These are phyloP conservation scores for Gryon sp. DNA, from an alignment of 1,140 invertebrate species.

Conservation along the genomic window DNA sequence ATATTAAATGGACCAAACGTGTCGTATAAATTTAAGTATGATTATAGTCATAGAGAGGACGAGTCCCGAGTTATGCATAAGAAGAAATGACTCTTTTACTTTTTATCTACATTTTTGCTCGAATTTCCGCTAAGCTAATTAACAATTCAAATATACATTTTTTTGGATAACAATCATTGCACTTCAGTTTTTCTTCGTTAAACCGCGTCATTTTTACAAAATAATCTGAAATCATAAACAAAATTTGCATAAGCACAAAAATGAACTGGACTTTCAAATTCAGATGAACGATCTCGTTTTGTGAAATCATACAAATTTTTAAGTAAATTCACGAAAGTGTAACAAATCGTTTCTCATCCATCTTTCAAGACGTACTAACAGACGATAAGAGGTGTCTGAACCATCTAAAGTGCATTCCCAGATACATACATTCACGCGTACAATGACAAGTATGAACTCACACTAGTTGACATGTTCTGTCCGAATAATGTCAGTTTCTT, in stretches of 20 bases:
- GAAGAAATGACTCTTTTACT: conserved; percentile 2
- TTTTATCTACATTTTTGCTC: conserved; percentile 17
- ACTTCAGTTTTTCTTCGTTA: background rate
- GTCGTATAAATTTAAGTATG: conserved; percentile 14
- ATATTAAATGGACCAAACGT: conserved; percentile 4
- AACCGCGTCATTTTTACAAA: conserved; percentile 18
- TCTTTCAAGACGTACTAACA: conserved; percentile 34
- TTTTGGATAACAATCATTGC: background rate
- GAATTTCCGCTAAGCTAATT: conserved; percentile 17
- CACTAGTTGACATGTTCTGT: background rate
- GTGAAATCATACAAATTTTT: conserved; percentile 25
- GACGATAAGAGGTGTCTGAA: conserved; percentile 38
- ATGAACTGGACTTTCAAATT: conserved; percentile 28
- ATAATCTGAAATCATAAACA: too few relatives aligned
- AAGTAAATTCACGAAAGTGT: conserved; percentile 51
- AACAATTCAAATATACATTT: conserved; percentile 31
- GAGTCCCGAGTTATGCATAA: background rate
- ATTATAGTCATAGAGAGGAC: background rate
- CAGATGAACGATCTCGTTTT: conserved; percentile 45
- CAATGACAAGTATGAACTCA: background rate
- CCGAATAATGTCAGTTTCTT: conserved; percentile 58
- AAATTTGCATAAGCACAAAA: conserved; percentile 4
- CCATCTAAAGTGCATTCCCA: conserved; percentile 43
- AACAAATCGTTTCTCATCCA: conserved; percentile 54
- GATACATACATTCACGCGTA: conserved; percentile 31